phyloP scores from a whole-genome alignment of 2,113 vertebrate genomes.

The Telmatochromis brachygnathus region DNA sequence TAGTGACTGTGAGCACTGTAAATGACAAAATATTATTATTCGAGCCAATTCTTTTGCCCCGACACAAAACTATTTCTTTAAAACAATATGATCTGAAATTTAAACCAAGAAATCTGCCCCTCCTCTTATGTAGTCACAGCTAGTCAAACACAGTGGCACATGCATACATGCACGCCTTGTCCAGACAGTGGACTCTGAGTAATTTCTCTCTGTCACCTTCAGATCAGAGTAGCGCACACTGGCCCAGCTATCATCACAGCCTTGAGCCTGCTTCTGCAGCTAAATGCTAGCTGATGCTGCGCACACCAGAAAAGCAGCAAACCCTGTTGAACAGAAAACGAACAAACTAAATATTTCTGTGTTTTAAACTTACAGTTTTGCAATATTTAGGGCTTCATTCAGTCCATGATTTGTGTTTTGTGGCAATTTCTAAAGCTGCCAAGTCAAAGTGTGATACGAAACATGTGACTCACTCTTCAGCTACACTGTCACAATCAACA shows the following conservation, averaged over 20 bases:
- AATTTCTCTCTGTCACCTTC: slow-evolving; percentile 60
- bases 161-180: neutral
- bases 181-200: slow-evolving; percentile 10
- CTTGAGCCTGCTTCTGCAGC: neutral
- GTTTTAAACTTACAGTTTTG: neutral
- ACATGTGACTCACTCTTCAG: neutral
- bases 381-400: neutral
- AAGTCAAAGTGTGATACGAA: neutral
- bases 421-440: neutral
- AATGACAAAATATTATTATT: neutral
- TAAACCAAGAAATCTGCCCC: neutral
- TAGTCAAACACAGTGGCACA: neutral
- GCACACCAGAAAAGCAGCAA: neutral
- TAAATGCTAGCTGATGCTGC: neutral
- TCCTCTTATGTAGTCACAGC: neutral
- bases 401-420: neutral
- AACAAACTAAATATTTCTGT: neutral
- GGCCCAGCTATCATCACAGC: slow-evolving; percentile 21
- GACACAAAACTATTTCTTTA: neutral
- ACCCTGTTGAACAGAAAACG: neutral
- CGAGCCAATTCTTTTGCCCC: neutral
- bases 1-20: neutral
- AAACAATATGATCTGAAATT: neutral
- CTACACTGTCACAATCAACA: neutral
- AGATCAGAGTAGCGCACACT: slow-evolving; percentile 64